Conservation (phyloP, 1,140 invertebrate species). For the Plutomurus gul region DNA sequence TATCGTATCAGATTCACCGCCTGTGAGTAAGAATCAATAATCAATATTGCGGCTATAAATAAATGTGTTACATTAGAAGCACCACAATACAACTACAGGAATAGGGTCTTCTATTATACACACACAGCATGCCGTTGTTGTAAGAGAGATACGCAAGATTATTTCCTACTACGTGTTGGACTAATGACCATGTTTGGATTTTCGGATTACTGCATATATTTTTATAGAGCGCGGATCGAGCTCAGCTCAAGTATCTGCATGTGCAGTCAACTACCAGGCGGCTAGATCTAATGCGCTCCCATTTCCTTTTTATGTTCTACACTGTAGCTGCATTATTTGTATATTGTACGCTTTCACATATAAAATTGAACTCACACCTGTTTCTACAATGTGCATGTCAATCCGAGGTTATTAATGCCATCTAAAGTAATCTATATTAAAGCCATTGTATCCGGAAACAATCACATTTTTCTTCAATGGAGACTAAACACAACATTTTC, state of each 20-base stretch:
- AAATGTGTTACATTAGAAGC: conserved; percentile 15
- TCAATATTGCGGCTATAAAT: conserved; percentile 29
- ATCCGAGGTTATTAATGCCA: too few relatives aligned
- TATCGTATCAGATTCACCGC: conserved; percentile 21
- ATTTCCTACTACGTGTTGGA: neutral
- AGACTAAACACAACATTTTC: too few relatives aligned
- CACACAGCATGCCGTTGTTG: conserved; percentile 16
- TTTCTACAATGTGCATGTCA: too few relatives aligned
- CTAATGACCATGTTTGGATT: conserved; percentile 16
- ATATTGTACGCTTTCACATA: too few relatives aligned
- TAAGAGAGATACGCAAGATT: conserved; percentile 12
- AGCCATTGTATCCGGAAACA: too few relatives aligned
- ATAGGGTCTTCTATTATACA: neutral
- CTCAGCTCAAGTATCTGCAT: neutral
- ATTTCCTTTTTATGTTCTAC: too few relatives aligned
- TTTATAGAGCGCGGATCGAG: neutral
- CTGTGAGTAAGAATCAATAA: conserved; percentile 27
- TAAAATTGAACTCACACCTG: too few relatives aligned
- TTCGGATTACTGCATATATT: neutral
- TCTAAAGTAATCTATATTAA: too few relatives aligned
- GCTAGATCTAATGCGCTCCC: too few relatives aligned
- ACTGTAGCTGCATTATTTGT: too few relatives aligned
- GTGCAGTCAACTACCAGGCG: too few relatives aligned
- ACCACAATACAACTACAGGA: conserved; percentile 1
- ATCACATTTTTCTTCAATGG: too few relatives aligned